These are phyloP conservation scores for Steromphala cineraria DNA, from an alignment of 2,888 invertebrate species.

Conservation along the genomic window DNA sequence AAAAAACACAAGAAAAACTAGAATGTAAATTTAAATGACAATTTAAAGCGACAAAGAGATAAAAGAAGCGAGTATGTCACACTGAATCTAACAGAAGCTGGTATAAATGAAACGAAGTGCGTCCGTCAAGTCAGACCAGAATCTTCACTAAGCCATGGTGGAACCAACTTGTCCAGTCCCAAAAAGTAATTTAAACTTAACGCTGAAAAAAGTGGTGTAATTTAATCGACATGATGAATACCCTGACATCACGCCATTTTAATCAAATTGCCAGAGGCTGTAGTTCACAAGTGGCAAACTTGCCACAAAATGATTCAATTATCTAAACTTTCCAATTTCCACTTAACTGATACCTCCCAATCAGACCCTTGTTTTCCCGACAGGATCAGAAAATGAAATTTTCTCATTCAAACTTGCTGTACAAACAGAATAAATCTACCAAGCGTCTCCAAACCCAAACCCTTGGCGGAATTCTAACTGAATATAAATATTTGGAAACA, in stretches of 20 bases:
- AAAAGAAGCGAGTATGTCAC: too few species aligned
- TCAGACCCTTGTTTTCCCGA: neutral
- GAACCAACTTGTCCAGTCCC: neutral
- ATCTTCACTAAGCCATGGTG: too few species aligned
- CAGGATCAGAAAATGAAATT: neutral
- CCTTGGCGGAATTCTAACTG: neutral
- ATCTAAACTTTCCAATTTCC: conserved; percentile 15
- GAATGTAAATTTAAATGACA: too few species aligned
- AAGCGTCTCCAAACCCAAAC: neutral
- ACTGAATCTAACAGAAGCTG: neutral
- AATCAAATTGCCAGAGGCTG: neutral
- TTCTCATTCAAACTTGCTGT: neutral
- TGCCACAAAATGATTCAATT: conserved; percentile 4
- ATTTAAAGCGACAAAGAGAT: too few species aligned
- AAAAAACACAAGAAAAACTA: too few species aligned
- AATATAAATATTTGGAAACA: neutral
- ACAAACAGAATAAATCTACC: too few species aligned
- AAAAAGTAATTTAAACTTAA: neutral
- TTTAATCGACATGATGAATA: conserved; percentile 12
- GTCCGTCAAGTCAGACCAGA: neutral
- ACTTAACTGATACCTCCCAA: conserved; percentile 7
- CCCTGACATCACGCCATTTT: conserved; percentile 18
- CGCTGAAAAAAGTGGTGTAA: conserved; percentile 1
- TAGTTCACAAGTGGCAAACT: conserved; percentile 7
- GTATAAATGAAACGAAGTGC: neutral